Evolutionary conservation across 1,140 invertebrate genomes (phyloP).

Genomic region (Scaptodrosophila lebanonensis): DNA sequence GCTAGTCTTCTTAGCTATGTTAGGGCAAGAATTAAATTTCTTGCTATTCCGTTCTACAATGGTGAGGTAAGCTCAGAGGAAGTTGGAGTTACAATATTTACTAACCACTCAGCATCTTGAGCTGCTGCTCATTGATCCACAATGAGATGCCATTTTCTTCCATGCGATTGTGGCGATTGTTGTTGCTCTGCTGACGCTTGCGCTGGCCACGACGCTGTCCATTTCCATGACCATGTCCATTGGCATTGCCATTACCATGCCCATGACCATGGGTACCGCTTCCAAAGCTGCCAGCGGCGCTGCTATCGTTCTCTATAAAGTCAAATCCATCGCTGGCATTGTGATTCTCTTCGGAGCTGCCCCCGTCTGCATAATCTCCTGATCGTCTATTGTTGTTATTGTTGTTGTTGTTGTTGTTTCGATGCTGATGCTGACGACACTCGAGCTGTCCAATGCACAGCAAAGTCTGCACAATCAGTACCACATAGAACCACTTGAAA

Average conservation of each 20-base stretch:
- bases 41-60: too few relatives aligned
- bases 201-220: slow-evolving; percentile 40
- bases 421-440: slow-evolving; percentile 62
- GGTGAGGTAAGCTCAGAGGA: too few relatives aligned
- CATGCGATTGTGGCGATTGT: slow-evolving; percentile 44
- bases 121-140: slow-evolving; percentile 92
- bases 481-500: slow-evolving; percentile 69
- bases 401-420: slow-evolving; percentile 44
- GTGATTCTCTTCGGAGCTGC: slow-evolving; percentile 55
- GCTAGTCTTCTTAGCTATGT: too few relatives aligned
- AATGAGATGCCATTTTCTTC: slow-evolving; percentile 83
- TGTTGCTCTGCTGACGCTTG: slow-evolving; percentile 35
- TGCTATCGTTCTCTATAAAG: slow-evolving; percentile 40
- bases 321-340: slow-evolving; percentile 36
- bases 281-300: too few relatives aligned
- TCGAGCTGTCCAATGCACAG: slow-evolving; percentile 56
- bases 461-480: slow-evolving; percentile 57
- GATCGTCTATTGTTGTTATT: slow-evolving; percentile 43
- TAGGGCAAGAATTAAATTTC: too few relatives aligned
- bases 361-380: slow-evolving; percentile 34
- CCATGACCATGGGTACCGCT: neutral
- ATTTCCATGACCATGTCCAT: slow-evolving; percentile 4
- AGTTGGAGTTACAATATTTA: too few relatives aligned
- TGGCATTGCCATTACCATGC: neutral
- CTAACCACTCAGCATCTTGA: slow-evolving; percentile 91